These are phyloP conservation scores for Calephelis nemesis DNA, from an alignment of 1,140 invertebrate species.

Conservation along the genomic window DNA sequence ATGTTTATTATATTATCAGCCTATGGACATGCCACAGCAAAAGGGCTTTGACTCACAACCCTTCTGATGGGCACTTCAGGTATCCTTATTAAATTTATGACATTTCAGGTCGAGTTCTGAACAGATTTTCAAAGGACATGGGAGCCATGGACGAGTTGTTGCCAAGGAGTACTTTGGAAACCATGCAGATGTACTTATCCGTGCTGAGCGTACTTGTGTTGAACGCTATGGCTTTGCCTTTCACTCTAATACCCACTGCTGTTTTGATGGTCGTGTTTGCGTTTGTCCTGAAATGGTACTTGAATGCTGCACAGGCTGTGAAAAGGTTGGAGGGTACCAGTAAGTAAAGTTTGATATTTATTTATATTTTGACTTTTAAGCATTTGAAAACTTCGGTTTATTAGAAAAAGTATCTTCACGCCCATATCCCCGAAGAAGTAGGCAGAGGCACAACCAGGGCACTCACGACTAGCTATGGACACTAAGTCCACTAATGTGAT, in stretches of 20 bases:
- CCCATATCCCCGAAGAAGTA: too few species aligned
- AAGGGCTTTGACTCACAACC: too few species aligned
- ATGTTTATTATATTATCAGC: too few species aligned
- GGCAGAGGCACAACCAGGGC: too few species aligned
- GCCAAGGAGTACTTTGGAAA: conserved; percentile 88
- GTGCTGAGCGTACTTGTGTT: conserved; percentile 84
- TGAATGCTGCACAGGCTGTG: conserved; percentile 88
- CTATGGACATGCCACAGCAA: too few species aligned
- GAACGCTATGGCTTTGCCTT: conserved; percentile 86
- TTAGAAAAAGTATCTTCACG: too few species aligned
- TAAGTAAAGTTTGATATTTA: conserved; percentile 54
- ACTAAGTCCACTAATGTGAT: too few species aligned
- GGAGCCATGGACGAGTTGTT: conserved; percentile 91
- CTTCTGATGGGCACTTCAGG: too few species aligned
- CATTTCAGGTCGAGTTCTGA: conserved; percentile 81
- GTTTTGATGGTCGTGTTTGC: conserved; percentile 84
- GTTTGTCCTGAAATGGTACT: conserved; percentile 85
- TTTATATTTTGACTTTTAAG: conserved; percentile 22
- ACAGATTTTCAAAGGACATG: conserved; percentile 80
- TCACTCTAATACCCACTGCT: conserved; percentile 83
- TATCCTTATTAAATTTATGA: conserved; percentile 11
- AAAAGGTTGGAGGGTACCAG: conserved; percentile 91
- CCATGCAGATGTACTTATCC: conserved; percentile 83
- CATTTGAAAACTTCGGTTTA: too few species aligned
- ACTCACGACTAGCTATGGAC: too few species aligned